Evolutionary conservation across 2,113 vertebrate species (phyloP).

Genomic region (Grus americana): DNA sequence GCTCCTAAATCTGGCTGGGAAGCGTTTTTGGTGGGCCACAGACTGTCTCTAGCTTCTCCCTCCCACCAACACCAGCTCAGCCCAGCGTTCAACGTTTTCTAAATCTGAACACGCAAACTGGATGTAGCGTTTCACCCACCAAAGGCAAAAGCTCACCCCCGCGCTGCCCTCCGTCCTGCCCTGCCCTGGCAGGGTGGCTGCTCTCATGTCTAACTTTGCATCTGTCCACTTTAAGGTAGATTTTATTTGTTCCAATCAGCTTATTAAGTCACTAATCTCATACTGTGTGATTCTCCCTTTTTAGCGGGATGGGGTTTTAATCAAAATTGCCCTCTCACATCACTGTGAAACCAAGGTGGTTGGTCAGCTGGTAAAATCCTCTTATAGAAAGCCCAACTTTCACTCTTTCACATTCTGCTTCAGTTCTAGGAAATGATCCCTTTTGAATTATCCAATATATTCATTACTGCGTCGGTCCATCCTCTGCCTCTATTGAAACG

Average conservation of each 20-base stretch:
- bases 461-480: neutral
- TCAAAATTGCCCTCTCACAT: neutral
- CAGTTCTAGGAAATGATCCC: constrained; percentile 6
- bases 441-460: constrained; percentile 3
- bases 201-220: neutral
- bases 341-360: neutral
- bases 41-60: neutral
- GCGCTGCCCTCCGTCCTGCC: neutral
- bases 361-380: constrained; percentile 44
- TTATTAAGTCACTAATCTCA: neutral
- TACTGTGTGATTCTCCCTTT: neutral
- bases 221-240: neutral
- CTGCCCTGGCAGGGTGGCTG: neutral
- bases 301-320: neutral
- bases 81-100: neutral
- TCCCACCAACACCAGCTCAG: neutral
- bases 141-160: neutral
- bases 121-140: neutral
- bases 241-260: neutral
- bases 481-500: neutral
- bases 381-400: neutral
- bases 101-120: neutral
- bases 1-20: neutral
- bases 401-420: constrained; percentile 18
- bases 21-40: neutral